Conservation (phyloP, 2,888 invertebrate genomes). For the Nemoura dubitans region DNA sequence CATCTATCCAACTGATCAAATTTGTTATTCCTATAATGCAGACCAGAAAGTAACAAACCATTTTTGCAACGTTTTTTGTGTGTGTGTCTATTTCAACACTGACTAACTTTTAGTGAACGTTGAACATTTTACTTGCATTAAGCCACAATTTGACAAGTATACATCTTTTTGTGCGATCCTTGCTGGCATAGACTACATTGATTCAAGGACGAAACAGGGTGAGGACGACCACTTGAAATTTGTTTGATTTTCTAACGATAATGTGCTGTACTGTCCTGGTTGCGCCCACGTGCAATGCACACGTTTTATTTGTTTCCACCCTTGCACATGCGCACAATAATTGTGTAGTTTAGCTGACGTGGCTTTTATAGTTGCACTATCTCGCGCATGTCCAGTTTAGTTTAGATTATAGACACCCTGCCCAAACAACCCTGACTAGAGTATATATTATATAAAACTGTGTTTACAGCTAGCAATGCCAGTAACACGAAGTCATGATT, state of each 20-base stretch:
- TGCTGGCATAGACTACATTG: not conserved
- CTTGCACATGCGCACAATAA: not conserved
- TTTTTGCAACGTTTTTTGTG: too few relatives aligned
- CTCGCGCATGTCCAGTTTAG: not conserved
- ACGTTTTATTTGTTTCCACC: not conserved
- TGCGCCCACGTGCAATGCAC: not conserved
- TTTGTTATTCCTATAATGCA: not conserved
- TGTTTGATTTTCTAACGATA: not conserved
- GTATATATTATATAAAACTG: too few relatives aligned
- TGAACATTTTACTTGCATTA: not conserved
- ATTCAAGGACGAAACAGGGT: not conserved
- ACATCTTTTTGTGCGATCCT: not conserved
- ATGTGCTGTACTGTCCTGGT: not conserved
- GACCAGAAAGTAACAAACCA: not conserved
- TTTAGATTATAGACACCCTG: too few relatives aligned
- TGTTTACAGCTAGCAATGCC: too few relatives aligned
- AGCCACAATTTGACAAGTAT: not conserved
- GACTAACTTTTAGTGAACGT: too few relatives aligned
- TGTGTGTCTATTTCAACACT: too few relatives aligned
- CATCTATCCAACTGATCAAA: too few relatives aligned
- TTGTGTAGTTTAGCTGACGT: not conserved
- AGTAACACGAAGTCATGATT: too few relatives aligned
- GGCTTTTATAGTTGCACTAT: not conserved
- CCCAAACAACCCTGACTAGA: too few relatives aligned
- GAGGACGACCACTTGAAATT: not conserved